phyloP scores from a whole-genome alignment of 2,113 vertebrate genomes.

The Gyps fulvus region DNA sequence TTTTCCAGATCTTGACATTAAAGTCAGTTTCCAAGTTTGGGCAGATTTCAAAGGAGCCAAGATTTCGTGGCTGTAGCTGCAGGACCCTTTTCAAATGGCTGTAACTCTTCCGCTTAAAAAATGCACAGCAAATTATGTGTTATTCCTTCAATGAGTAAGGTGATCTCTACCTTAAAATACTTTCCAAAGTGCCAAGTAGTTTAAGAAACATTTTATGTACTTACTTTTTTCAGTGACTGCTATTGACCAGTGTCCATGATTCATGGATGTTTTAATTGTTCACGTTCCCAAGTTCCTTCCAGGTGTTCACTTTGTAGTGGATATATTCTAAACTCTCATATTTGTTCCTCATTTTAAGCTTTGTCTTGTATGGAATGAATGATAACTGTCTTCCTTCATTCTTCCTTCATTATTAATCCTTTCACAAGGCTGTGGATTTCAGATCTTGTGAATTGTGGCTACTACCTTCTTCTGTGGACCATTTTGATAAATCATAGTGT shows the following conservation, averaged over 20 bases:
- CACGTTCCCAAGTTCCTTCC: neutral
- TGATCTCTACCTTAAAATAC: neutral
- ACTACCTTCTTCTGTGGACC: neutral
- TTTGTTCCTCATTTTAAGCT: neutral
- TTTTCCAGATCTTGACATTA: neutral
- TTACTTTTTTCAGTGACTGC: neutral
- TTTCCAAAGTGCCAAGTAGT: neutral
- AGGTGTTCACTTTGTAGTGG: neutral
- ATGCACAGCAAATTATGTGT: neutral
- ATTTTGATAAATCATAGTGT: constrained; percentile 22
- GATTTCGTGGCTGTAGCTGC: neutral
- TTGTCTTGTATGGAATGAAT: neutral
- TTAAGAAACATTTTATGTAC: neutral
- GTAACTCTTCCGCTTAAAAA: neutral
- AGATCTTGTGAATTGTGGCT: neutral
- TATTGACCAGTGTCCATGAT: neutral
- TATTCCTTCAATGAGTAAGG: neutral
- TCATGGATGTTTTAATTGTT: neutral
- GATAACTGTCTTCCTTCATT: neutral
- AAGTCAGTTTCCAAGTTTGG: neutral
- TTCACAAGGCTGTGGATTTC: neutral
- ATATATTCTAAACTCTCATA: neutral
- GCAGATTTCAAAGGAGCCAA: neutral
- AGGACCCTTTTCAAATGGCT: neutral
- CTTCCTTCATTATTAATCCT: neutral